Percentiles rank a stretch among this genome's conserved stretches.
These are phyloP conservation scores for Capitulum mitella DNA, from an alignment of 2,888 invertebrate species.

Conservation along the genomic window DNA sequence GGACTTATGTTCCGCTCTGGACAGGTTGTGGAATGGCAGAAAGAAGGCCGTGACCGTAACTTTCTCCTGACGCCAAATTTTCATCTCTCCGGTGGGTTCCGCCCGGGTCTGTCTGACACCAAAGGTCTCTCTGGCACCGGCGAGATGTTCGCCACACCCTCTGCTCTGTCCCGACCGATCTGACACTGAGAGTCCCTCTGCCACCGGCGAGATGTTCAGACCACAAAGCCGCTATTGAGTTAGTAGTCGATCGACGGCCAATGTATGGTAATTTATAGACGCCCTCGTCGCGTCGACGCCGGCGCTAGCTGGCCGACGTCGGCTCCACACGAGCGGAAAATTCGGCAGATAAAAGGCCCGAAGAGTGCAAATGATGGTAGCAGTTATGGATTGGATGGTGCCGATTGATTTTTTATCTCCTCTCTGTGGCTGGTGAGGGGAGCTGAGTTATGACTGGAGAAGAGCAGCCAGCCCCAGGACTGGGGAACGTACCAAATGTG, in stretches of 20 bases:
- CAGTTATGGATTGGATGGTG: not conserved
- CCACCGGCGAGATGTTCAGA: no score
- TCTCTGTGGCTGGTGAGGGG: not conserved
- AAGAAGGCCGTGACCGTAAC: no score
- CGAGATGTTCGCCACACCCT: no score
- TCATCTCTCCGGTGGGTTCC: no score
- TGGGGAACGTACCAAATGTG: no score
- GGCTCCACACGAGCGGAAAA: slow-evolving; percentile 14
- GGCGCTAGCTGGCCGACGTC: not conserved
- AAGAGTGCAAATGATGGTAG: slow-evolving; percentile 9
- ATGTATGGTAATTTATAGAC: slow-evolving; percentile 13
- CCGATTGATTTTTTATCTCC: slow-evolving; percentile 15
- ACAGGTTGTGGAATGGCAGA: no score
- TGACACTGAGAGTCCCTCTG: no score
- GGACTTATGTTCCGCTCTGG: no score
- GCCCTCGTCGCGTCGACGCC: slow-evolving; percentile 2
- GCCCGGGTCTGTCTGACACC: no score
- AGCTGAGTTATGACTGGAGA: not conserved
- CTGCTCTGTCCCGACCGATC: no score
- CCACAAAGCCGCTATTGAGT: not conserved
- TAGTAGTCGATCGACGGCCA: not conserved
- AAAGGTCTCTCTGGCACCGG: no score
- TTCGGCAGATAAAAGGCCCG: not conserved
- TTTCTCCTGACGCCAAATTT: no score
- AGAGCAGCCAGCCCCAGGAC: not conserved